Evolutionary conservation across 2,888 invertebrate species (phyloP).

Genomic region (Parnassius smintheus): DNA sequence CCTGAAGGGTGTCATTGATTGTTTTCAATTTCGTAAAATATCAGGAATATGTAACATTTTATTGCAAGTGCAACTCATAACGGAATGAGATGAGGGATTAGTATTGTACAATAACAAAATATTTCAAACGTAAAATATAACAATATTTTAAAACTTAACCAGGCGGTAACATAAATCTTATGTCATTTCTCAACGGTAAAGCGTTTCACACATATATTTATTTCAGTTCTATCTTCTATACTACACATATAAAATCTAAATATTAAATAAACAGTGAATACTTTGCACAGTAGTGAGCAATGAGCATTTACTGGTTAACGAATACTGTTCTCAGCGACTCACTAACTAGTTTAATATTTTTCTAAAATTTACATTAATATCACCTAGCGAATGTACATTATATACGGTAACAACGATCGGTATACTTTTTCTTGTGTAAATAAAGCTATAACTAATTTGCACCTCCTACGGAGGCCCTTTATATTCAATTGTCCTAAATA

Average conservation of each 20-base stretch:
- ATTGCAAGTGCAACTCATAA: no score
- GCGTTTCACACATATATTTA: no score
- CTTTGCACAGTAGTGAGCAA: conserved; percentile 11
- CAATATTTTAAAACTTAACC: no score
- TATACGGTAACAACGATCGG: conserved; percentile 10
- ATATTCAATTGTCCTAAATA: conserved; percentile 28
- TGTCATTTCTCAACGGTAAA: no score
- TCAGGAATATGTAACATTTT: no score
- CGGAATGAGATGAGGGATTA: no score
- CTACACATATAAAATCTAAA: conserved; percentile 6
- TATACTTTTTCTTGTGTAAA: conserved; percentile 20
- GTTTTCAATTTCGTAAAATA: no score
- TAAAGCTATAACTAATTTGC: conserved; percentile 1
- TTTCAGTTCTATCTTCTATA: background rate
- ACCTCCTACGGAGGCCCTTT: conserved; percentile 2
- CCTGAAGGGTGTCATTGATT: no score
- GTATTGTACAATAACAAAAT: no score
- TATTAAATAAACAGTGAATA: background rate
- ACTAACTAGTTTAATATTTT: conserved; percentile 4
- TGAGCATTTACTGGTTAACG: conserved; percentile 14
- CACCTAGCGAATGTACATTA: conserved; percentile 11
- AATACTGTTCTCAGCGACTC: background rate
- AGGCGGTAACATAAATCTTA: no score
- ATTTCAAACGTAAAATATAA: no score
- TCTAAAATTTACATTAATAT: conserved; percentile 13